Base-by-base conservation (phyloP, 1,140 invertebrate species). In the Zaprionus africanus region DNA sequence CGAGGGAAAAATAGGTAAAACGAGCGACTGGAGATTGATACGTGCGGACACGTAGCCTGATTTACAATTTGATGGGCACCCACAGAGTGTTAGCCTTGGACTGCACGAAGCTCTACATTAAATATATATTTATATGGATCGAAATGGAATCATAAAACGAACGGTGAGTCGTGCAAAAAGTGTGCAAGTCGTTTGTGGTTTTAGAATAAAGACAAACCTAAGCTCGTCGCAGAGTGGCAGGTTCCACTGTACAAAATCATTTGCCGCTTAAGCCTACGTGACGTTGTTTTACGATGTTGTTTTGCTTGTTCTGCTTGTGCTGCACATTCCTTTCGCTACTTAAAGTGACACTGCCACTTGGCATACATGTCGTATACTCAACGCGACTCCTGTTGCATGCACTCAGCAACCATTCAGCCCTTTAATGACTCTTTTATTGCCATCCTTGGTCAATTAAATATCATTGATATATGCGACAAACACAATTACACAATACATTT, bases 41-140 rank as follows among this genome's bases (percentile, higher is more conserved):
- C 69, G 64, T 58, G 41, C 38, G 43, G 68, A 86, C 82, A 85
- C 82, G 82, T 86, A 53, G 34, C 43, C 43, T 54, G 71, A 69
- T 86, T 86, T 82, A 76, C 75, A 82, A 78, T 69, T 74, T 85
- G 59, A 73, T 78, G 78, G 11, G 7, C n/a, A 64, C 64, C 81
- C 80, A 75, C 66, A 61, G 49, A 61, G 24, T 17, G 51, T 43
- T 41, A 36, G 2, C 38, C 56, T 60, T 53, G 69, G 67, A 65
- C 28, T 28, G 57, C 59, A 62, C 62, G 43, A n/a, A 64, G 31
- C 38, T 34, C 4, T 3, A 7, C 46, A 51, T 51, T 51, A 51
- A 51, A 51, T 51, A 13, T 24, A 51, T 51, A 12, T 51, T 22
- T 51, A 51, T 24, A 51, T 51, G 22, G 19, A 24, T 51, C 46